Evolutionary conservation across 1,140 invertebrate genomes (phyloP).

Genomic region (Heliconius hewitsoni): DNA sequence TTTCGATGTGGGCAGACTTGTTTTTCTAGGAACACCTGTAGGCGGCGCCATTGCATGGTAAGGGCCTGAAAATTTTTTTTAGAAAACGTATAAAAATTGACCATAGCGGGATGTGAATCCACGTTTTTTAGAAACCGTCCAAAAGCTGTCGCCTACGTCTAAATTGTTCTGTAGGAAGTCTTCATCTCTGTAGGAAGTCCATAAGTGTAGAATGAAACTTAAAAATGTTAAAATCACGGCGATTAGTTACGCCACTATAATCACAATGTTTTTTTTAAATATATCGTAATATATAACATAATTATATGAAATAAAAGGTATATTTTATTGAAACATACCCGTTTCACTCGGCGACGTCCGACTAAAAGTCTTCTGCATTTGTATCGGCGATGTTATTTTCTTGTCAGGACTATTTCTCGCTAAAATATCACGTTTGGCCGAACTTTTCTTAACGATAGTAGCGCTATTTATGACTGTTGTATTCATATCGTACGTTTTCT

Average conservation of each 20-base stretch:
- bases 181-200: too few relatives aligned
- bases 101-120: too few relatives aligned
- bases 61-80: conserved; percentile 46
- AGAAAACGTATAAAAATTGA: too few relatives aligned
- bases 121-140: too few relatives aligned
- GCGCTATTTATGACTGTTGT: conserved; percentile 66
- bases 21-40: conserved; percentile 58
- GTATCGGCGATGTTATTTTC: conserved; percentile 45
- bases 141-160: too few relatives aligned
- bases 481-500: conserved; percentile 61
- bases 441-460: conserved; percentile 56
- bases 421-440: conserved; percentile 65
- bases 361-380: conserved; percentile 34
- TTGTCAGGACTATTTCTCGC: conserved; percentile 59
- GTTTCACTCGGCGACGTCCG: conserved; percentile 16
- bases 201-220: too few relatives aligned
- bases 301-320: too few relatives aligned
- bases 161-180: too few relatives aligned
- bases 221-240: too few relatives aligned
- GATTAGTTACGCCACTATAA: too few relatives aligned
- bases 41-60: conserved; percentile 64
- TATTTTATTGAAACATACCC: not conserved
- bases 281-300: too few relatives aligned
- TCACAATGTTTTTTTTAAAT: too few relatives aligned
- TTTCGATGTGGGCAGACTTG: conserved; percentile 74